Evolutionary conservation across 2,888 invertebrate species (phyloP).

Genomic region (Rhyacophila evoluta): DNA sequence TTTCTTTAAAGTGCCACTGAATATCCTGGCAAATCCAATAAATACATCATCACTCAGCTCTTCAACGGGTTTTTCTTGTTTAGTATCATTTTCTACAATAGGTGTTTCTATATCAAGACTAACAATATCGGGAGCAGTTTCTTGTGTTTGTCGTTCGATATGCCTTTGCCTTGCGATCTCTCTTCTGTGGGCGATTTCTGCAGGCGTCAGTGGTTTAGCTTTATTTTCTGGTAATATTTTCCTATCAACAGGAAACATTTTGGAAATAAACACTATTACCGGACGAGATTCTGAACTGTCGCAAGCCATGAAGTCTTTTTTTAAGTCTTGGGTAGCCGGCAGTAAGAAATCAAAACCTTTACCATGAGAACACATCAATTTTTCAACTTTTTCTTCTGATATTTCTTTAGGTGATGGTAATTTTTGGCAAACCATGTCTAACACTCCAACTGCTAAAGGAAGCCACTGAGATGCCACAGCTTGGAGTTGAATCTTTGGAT

Average conservation of each 20-base stretch:
- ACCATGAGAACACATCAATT: constrained; percentile 82
- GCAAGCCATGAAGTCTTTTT: constrained; percentile 78
- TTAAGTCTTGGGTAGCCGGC: constrained; percentile 76
- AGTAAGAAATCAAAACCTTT: constrained; percentile 77
- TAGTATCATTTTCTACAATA: constrained; percentile 56
- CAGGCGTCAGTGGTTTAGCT: constrained; percentile 79
- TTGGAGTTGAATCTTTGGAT: constrained; percentile 82
- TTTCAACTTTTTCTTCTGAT: constrained; percentile 81
- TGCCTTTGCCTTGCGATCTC: constrained; percentile 77
- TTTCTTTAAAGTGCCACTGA: constrained; percentile 84
- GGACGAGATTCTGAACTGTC: constrained; percentile 74
- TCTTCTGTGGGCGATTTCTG: constrained; percentile 78
- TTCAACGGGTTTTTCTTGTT: constrained; percentile 56
- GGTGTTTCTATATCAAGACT: constrained; percentile 43
- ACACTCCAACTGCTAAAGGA: constrained; percentile 84
- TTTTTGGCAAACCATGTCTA: constrained; percentile 83
- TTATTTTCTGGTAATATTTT: constrained; percentile 83
- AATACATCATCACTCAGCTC: constrained; percentile 73
- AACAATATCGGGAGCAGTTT: constrained; percentile 36
- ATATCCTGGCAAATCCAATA: constrained; percentile 93
- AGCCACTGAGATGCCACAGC: constrained; percentile 91
- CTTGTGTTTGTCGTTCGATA: constrained; percentile 67
- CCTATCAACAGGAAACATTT: constrained; percentile 90
- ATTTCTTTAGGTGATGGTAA: constrained; percentile 88
- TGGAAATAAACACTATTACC: constrained; percentile 83